Conservation (phyloP, 92 coral and sea anemone species). For the Paragorgia papillata region DNA sequence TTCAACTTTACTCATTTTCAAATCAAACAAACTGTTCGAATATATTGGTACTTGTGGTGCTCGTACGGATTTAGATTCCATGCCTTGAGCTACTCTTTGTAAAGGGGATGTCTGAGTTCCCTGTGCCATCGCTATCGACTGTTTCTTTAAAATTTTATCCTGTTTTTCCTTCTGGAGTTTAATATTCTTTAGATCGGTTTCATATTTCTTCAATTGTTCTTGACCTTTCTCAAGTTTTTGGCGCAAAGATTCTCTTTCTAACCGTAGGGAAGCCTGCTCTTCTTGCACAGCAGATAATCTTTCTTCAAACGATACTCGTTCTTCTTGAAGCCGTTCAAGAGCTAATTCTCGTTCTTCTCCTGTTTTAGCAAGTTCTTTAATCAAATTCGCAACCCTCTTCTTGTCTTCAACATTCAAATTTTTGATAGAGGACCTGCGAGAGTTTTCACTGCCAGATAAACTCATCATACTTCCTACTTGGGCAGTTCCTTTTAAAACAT, state of each 20-base stretch:
- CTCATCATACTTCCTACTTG: background rate
- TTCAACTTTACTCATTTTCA: conserved; percentile 29
- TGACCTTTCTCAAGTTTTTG: conserved; percentile 22
- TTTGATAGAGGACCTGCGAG: conserved; percentile 53
- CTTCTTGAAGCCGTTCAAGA: conserved; percentile 70
- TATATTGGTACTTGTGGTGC: conserved; percentile 43
- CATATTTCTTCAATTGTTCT: conserved; percentile 32
- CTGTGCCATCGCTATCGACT: conserved; percentile 24
- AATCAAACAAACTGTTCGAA: conserved; percentile 61
- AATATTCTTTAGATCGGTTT: conserved; percentile 14
- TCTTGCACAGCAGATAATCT: conserved; percentile 80
- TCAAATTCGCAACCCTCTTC: conserved; percentile 90
- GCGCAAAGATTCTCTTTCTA: conserved; percentile 64
- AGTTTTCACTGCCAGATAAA: conserved; percentile 12
- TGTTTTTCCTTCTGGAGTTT: conserved; percentile 8
- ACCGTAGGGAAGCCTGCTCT: conserved; percentile 77
- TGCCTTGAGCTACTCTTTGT: too few relatives aligned
- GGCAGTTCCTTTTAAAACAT: background rate
- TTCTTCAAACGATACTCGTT: conserved; percentile 90
- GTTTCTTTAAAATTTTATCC: conserved; percentile 13
- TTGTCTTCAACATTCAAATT: conserved; percentile 91
- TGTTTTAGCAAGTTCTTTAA: conserved; percentile 89
- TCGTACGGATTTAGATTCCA: too few relatives aligned
- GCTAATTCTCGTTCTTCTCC: conserved; percentile 92
- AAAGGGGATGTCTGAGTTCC: conserved; percentile 28